Evolutionary conservation across 2,113 vertebrate species (phyloP), one percentile per base, ranked within the genome.

Genomic region (Lampris incognitus): DNA sequence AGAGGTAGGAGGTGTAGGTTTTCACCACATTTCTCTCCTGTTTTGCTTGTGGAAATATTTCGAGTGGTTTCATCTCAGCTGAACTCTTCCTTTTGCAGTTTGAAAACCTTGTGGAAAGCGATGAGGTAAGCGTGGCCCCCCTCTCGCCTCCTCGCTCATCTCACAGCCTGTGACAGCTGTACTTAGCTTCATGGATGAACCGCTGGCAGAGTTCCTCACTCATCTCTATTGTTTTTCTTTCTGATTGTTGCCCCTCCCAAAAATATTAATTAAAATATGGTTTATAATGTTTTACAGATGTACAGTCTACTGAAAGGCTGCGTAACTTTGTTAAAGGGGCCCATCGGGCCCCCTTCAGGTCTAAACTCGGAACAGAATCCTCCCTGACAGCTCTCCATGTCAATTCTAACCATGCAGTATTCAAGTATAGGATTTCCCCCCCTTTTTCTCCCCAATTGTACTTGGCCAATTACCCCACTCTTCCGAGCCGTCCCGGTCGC

Each of bases 71-170:
- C 5, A 48, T 51, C 6, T 38, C 7, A 3, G 3, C 41, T 6
- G 2, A 72, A 50, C 81, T n/a, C 83, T 38, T 49, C 2, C 0
- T 79, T 70, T 89, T 91, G 24, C 90, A 95, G 94, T 95, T 95
- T 93, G 94, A 95, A 82, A 95, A 95, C 65, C 88, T 95, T 70
- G 94, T 95, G 4, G 94, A 95, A 73, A 95, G 94, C 1, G 94
- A 95, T 77, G 94, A 95, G 93, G 94, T 94, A 63, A 91, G 93
- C 74, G 38, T 76, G 36, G 52, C 42, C 52, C 4, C 69, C n/a
- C 9, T 9, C 38, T 24, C 24, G 24, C 24, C 24, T 24, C 24
- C 24, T 24, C 24, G 24, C 24, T 24, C 24, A 50, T 41, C 10
- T 39, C 42, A 1, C 4, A 72, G 24, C n/a, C 56, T 48, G 71